Evolutionary conservation across 2,888 invertebrate genomes (phyloP).

Genomic region (Luffia ferchaultella): DNA sequence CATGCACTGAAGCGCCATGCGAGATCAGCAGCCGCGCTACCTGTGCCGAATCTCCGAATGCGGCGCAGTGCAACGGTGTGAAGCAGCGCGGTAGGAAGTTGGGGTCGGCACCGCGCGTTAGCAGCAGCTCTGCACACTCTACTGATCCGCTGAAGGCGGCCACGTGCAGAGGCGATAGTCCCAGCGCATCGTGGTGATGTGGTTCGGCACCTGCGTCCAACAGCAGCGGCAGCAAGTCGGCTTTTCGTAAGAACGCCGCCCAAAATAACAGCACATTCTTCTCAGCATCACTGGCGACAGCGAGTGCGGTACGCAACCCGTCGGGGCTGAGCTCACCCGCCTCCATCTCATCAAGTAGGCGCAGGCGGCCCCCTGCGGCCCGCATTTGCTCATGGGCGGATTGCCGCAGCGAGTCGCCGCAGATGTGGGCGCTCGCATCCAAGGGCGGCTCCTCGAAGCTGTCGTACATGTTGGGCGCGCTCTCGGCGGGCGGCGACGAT

Average conservation of each 20-base stretch:
- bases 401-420: slow-evolving; percentile 76
- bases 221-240: slow-evolving; percentile 71
- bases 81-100: slow-evolving; percentile 76
- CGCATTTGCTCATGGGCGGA: slow-evolving; percentile 80
- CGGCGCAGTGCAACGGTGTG: slow-evolving; percentile 88
- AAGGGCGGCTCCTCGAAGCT: slow-evolving; percentile 78
- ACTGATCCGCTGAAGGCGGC: slow-evolving; percentile 82
- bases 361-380: slow-evolving; percentile 71
- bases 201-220: slow-evolving; percentile 75
- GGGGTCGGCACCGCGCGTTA: slow-evolving; percentile 73
- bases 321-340: slow-evolving; percentile 69
- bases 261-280: slow-evolving; percentile 77
- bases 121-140: slow-evolving; percentile 73
- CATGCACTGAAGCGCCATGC: slow-evolving; percentile 73
- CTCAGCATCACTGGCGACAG: slow-evolving; percentile 70
- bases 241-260: slow-evolving; percentile 76
- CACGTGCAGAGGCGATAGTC: slow-evolving; percentile 78
- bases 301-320: slow-evolving; percentile 56
- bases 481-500: slow-evolving; percentile 81
- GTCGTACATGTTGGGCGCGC: slow-evolving; percentile 83
- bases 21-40: slow-evolving; percentile 81
- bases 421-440: slow-evolving; percentile 76
- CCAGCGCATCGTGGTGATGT: slow-evolving; percentile 75
- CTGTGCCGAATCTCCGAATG: slow-evolving; percentile 85
- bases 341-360: slow-evolving; percentile 79